Evolutionary conservation across 2,888 invertebrate species (phyloP).

Genomic region (Gari tellinella): DNA sequence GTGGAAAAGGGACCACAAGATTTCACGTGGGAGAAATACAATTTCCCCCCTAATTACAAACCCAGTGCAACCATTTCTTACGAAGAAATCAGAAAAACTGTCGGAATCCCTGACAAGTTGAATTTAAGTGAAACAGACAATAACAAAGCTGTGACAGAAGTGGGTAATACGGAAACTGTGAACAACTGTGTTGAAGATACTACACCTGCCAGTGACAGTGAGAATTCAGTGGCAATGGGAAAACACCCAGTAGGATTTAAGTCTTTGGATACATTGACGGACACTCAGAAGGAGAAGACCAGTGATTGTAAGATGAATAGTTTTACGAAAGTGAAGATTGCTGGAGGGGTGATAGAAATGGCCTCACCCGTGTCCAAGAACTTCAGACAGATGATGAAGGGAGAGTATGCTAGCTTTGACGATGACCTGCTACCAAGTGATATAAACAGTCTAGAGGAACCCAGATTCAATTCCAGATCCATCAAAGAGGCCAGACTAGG

Average conservation of each 20-base stretch:
- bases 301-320: too few relatives aligned
- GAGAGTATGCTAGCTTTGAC: conserved; percentile 58
- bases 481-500: background rate
- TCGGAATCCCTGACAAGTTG: too few relatives aligned
- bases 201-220: too few relatives aligned
- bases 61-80: conserved; percentile 39
- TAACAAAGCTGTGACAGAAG: too few relatives aligned
- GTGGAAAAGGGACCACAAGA: background rate
- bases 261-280: too few relatives aligned
- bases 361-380: conserved; percentile 39
- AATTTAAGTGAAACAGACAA: too few relatives aligned
- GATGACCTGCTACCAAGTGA: conserved; percentile 43
- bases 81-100: too few relatives aligned
- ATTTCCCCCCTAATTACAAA: conserved; percentile 73
- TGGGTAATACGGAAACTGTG: too few relatives aligned
- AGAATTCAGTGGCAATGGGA: too few relatives aligned
- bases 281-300: too few relatives aligned
- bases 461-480: conserved; percentile 13
- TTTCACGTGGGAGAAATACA: conserved; percentile 70
- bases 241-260: too few relatives aligned
- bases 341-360: background rate
- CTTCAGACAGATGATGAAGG: conserved; percentile 45
- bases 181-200: too few relatives aligned
- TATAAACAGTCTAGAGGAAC: conserved; percentile 31
- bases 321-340: background rate